Conservation (phyloP, 2,797 vertebrate genomes). For the Brotogeris chrysoptera region DNA sequence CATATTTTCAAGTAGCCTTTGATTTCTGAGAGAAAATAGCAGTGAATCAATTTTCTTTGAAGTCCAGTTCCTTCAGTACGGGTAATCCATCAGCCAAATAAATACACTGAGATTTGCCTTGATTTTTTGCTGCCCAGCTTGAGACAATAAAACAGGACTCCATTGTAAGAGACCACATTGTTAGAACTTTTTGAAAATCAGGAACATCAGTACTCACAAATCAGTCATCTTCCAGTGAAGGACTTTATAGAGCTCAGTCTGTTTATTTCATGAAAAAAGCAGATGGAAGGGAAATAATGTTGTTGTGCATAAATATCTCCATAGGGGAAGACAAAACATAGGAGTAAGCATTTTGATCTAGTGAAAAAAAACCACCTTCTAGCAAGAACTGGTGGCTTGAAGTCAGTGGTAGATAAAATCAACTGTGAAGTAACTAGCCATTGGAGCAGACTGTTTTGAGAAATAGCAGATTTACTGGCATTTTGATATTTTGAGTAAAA, state of each 20-base stretch:
- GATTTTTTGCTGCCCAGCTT: background rate
- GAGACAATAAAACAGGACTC: background rate
- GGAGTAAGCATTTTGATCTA: background rate
- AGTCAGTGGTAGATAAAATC: background rate
- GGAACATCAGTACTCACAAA: background rate
- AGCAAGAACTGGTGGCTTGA: background rate
- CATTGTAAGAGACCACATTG: background rate
- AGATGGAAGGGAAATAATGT: background rate
- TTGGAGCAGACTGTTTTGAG: background rate
- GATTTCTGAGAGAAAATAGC: slow-evolving; percentile 3
- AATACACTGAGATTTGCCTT: background rate
- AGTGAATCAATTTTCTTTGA: slow-evolving; percentile 20
- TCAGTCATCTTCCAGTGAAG: background rate
- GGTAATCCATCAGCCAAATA: background rate
- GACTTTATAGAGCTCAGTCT: background rate
- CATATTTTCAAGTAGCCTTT: background rate
- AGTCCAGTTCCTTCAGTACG: background rate
- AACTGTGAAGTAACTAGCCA: background rate
- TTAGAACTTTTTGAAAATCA: background rate
- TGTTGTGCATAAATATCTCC: background rate
- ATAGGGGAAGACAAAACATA: background rate
- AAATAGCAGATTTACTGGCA: background rate
- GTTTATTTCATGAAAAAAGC: background rate
- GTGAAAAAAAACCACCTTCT: background rate
- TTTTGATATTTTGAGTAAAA: background rate